Evolutionary conservation across 2,113 vertebrate genomes (phyloP), one percentile per base, ranked within the genome.

Genomic region (Charina bottae): DNA sequence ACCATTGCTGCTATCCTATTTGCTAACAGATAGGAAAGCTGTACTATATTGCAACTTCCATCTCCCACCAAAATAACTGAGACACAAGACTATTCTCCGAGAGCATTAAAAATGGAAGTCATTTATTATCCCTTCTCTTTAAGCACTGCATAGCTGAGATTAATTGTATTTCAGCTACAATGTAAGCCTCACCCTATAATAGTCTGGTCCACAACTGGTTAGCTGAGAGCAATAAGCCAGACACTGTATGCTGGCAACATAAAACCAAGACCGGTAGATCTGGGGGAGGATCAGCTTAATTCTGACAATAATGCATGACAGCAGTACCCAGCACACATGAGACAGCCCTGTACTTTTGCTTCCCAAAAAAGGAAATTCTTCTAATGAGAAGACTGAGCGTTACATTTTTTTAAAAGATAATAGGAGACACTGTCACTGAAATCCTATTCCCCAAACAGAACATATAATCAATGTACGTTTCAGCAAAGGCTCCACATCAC

Each of bases 371-470:
- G 33, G 9, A 94, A 93, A 46, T 12, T 90, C 60, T 21, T 78
- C 21, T 78, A 59, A 54, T 59, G 21, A 62, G 53, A 46, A 94
- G 85, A 87, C 8, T 10, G 21, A 49, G 60, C 19, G n/a, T 85
- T n/a, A 90, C 28, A 4, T 26, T 95, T 49, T 90, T 92, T 11
- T 92, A 85, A 85, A 86, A 94, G 92, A 33, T 28, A 62, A 88
- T 5, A 93, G 87, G 93, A 96, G 89, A 4, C 17, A 90, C 8
- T 56, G 93, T 88, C 91, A 94, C 11, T n/a, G 26, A 88, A 87
- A 83, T 83, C 78, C 89, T 91, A 92, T 95, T 83, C 37, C 68
- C 5, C 46, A 93, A 68, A 60, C 53, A 78, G 89, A 90, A 56
- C 88, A 89, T 37, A n/a, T 13, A 91, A 68, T 78, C 3, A 58